phyloP scores from a whole-genome alignment of 92 coral and sea anemone species.

The Ricordea florida region DNA sequence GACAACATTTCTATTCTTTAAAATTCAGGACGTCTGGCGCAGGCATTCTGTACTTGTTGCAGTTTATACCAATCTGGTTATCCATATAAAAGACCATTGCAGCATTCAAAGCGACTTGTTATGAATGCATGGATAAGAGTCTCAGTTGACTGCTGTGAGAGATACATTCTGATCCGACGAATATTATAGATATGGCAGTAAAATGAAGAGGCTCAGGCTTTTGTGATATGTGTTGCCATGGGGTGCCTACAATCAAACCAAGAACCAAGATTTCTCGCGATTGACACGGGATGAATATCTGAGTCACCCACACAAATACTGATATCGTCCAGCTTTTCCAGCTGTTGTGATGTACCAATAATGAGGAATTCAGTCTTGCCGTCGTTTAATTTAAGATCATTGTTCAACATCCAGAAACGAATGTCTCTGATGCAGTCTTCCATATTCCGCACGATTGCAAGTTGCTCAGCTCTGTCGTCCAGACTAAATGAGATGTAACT shows the following conservation, averaged over 20 bases:
- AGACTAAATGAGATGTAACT: constrained; percentile 5
- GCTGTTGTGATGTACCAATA: constrained; percentile 1
- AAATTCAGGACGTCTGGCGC: background rate
- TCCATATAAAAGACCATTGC: background rate
- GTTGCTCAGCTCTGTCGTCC: too few relatives aligned
- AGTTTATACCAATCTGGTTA: background rate
- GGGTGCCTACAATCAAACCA: too few relatives aligned
- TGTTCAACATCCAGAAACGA: constrained; percentile 1
- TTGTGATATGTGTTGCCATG: too few relatives aligned
- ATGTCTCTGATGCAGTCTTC: constrained; percentile 11
- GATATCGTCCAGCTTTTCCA: too few relatives aligned
- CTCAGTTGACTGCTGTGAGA: background rate
- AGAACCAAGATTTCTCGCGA: too few relatives aligned
- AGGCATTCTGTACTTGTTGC: background rate
- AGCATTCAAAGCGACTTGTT: background rate
- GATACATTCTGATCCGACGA: too few relatives aligned
- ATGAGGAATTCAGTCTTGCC: too few relatives aligned
- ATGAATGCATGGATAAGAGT: background rate
- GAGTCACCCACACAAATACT: too few relatives aligned
- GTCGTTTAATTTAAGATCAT: background rate
- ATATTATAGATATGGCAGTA: too few relatives aligned
- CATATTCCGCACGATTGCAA: background rate
- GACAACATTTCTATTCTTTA: background rate
- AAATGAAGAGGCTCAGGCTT: background rate
- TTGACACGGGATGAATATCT: too few relatives aligned